Evolutionary conservation across 2,797 vertebrate species (phyloP).

Genomic region (Girardinus metallicus): DNA sequence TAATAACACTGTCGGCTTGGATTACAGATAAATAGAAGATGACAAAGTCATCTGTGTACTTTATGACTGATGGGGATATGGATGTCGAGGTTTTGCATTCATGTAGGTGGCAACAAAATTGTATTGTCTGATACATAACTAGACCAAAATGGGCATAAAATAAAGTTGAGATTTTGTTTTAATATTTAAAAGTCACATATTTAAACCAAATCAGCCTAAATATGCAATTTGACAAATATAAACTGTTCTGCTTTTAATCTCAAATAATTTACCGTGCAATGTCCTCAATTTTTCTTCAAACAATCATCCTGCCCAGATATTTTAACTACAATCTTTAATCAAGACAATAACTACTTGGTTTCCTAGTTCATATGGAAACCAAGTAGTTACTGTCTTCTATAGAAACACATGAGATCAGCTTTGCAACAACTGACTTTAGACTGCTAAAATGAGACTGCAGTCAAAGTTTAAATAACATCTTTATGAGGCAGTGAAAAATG

Average conservation of each 20-base stretch:
- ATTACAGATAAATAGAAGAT: constrained; percentile 26
- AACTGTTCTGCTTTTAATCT: background rate
- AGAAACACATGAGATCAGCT: background rate
- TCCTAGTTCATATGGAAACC: background rate
- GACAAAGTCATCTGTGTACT: constrained; percentile 10
- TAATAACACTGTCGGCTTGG: constrained; percentile 43
- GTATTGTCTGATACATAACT: constrained; percentile 6
- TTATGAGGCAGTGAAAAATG: background rate
- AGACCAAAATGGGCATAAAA: constrained; percentile 1
- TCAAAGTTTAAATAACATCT: background rate
- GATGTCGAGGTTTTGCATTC: constrained; percentile 7
- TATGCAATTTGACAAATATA: background rate
- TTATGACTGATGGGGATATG: constrained; percentile 16
- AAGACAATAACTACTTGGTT: background rate
- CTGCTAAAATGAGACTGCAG: background rate
- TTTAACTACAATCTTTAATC: background rate
- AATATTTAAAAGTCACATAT: background rate
- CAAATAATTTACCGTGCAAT: background rate
- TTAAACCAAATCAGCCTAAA: background rate
- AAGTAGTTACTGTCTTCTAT: too few relatives aligned
- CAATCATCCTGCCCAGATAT: background rate
- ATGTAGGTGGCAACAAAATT: constrained; percentile 13
- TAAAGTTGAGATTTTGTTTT: background rate
- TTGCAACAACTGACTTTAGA: background rate
- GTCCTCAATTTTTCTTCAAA: background rate